These are phyloP conservation scores for Anarhynchus alexandrinus DNA, from an alignment of 2,113 vertebrate genomes.

Conservation along the genomic window DNA sequence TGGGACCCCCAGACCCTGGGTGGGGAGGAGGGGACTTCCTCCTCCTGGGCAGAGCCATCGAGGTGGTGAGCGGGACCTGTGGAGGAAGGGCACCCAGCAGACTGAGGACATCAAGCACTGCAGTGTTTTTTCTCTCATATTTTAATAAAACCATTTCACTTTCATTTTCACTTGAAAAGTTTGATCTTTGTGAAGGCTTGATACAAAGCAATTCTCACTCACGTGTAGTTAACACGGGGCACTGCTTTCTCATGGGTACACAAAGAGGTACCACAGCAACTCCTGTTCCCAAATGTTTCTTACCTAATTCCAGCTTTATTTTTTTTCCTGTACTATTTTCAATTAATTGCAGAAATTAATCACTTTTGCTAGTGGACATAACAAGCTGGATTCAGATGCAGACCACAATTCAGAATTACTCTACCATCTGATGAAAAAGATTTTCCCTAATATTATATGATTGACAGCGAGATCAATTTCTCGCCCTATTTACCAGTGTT, in stretches of 20 bases:
- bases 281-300: neutral
- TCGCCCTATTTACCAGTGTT: neutral
- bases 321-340: neutral
- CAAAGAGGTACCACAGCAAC: neutral
- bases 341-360: neutral
- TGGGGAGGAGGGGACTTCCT: neutral
- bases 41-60: rapidly evolving
- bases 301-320: neutral
- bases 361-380: neutral
- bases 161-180: neutral
- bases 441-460: neutral
- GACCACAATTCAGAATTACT: neutral
- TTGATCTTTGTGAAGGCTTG: neutral
- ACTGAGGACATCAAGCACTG: neutral
- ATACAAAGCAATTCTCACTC: neutral
- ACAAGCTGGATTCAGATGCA: neutral
- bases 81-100: neutral
- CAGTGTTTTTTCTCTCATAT: neutral
- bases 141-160: neutral
- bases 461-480: neutral
- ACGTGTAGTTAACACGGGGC: rapidly evolving
- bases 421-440: neutral
- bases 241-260: neutral
- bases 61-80: rapidly evolving
- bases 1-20: neutral